Evolutionary conservation across 2,113 vertebrate genomes (phyloP), one percentile per base, ranked within the genome.

Genomic region (Ovibos moschatus): DNA sequence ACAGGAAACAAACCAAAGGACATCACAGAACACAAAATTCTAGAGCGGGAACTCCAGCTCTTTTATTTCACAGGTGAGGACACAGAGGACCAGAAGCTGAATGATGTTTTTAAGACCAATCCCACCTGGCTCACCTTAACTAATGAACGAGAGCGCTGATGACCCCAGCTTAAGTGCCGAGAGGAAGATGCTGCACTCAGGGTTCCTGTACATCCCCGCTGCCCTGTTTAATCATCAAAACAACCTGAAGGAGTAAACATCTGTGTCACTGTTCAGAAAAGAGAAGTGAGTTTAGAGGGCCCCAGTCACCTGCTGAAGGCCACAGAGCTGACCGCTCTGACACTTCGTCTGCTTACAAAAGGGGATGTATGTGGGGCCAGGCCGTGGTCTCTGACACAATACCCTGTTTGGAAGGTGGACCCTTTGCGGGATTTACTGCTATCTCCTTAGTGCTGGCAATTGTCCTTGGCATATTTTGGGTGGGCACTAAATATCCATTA

Each of bases 331-430:
- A 47, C 64, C 17, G 23, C 50, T 64, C 40, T 55, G 14, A 33
- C 16, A 6, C 9, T 30, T 47, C 8, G 4, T 13, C n/a, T 74
- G 21, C 60, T 74, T 71, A 30, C 23, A 40, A 25, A n/a, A 82
- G 50, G 11, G 9, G 62, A 27, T 1, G 4, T 2, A 17, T 0
- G 1, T 0, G 8, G 25, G 23, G 33, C 5, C 3, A 19, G 47
- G 8, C 47, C 47, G 0, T 1, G 62, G 3, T 40, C 62, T 71
- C n/a, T 25, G 33, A 28, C 23, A 4, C 8, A n/a, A 7, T 6
- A 27, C 15, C 27, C 33, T 10, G 25, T 16, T 67, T 27, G 2
- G 23, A 71, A 53, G n/a, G 47, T 6, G 5, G 12, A 1, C 33
- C 17, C 27, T 85, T 11, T 85, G 17, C 13, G 14, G 6, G 55